phyloP scores from a whole-genome alignment of 2,113 vertebrate species.

The Canis aureus region DNA sequence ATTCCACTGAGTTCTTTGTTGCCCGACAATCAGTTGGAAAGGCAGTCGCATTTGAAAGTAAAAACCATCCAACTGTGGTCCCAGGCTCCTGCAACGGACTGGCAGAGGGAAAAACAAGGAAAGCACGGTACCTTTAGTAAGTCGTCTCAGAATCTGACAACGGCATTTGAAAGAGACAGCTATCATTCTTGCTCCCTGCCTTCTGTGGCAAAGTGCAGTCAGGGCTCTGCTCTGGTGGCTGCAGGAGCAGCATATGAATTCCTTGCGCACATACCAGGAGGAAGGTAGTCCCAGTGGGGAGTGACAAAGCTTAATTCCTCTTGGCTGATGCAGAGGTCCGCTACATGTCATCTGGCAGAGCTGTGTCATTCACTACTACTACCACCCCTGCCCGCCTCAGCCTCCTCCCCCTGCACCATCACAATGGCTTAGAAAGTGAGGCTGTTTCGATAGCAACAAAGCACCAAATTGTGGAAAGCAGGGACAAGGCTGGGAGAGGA shows the following conservation, averaged over 20 bases:
- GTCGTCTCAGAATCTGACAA: constrained; percentile 97
- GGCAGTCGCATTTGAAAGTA: constrained; percentile 83
- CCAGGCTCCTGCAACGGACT: constrained; percentile 69
- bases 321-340: constrained; percentile 90
- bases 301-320: constrained; percentile 91
- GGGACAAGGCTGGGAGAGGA: constrained; percentile 17
- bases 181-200: constrained; percentile 95
- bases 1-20: constrained; percentile 87
- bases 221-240: constrained; percentile 87
- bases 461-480: constrained; percentile 75
- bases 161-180: constrained; percentile 99
- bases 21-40: constrained; percentile 81
- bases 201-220: constrained; percentile 85
- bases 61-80: constrained; percentile 74
- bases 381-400: constrained; percentile 68
- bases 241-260: constrained; percentile 89
- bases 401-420: constrained; percentile 81
- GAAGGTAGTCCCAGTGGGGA: constrained; percentile 89
- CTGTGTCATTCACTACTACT: constrained; percentile 86
- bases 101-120: constrained; percentile 79
- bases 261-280: constrained; percentile 87
- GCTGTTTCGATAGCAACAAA: constrained; percentile 83
- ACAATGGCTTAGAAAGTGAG: constrained; percentile 82
- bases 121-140: constrained; percentile 95
- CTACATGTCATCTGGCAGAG: constrained; percentile 86